phyloP scores from a whole-genome alignment of 2,113 vertebrate genomes.

The Delphinapterus leucas region DNA sequence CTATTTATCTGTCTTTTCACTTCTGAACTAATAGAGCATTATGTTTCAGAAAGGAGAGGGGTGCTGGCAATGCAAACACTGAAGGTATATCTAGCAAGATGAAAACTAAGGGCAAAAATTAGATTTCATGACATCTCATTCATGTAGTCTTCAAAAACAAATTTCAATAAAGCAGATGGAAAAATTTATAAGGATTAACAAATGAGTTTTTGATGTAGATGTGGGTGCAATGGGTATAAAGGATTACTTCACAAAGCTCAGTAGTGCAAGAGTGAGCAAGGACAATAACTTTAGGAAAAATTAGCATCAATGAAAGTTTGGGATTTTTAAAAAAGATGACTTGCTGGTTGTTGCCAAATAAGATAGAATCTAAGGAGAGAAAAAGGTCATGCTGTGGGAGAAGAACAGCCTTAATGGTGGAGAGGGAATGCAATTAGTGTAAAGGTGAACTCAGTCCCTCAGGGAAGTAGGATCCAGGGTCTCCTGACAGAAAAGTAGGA shows the following conservation, averaged over 20 bases:
- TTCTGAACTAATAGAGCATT: neutral
- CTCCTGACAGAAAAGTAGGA: neutral
- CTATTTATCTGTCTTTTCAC: neutral
- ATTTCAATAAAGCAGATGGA: neutral
- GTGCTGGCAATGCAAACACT: neutral
- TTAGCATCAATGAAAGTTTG: neutral
- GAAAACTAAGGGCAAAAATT: neutral
- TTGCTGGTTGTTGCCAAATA: neutral
- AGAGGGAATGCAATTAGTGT: neutral
- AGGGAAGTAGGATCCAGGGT: neutral
- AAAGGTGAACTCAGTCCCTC: neutral
- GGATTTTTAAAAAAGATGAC: neutral
- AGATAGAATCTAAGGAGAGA: neutral
- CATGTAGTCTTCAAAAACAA: neutral
- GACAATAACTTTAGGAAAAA: neutral
- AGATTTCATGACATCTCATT: neutral
- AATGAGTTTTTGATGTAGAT: neutral
- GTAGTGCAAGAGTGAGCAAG: neutral
- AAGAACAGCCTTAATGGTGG: neutral
- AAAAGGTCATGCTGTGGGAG: neutral
- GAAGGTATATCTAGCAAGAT: neutral
- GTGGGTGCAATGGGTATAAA: neutral
- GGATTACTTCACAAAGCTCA: neutral
- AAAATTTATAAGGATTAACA: neutral
- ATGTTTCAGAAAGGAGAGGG: neutral